Evolutionary conservation across 2,113 vertebrate genomes (phyloP), one percentile per base, ranked within the genome.

Genomic region (Calidris pugnax): DNA sequence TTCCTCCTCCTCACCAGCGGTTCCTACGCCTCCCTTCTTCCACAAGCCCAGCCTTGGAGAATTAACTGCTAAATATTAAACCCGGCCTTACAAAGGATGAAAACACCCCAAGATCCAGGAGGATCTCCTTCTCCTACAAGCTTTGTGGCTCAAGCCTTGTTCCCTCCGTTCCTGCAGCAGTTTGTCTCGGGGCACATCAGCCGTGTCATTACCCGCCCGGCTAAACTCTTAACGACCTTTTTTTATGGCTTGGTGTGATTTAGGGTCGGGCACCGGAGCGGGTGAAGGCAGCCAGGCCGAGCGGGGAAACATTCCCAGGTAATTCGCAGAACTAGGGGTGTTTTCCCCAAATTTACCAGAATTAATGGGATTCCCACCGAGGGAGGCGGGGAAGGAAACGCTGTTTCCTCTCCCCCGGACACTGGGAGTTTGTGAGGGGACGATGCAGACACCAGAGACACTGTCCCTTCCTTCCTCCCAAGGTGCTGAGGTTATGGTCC

Each of bases 181-280:
- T 41, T 24, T 71, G 26, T 69, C 80, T 48, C 2, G 0, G 45
- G 59, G 33, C 41, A 0, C 9, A 37, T 51, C 86, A 51, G 8
- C 57, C 16, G 21, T 24, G 72, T 14, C 53, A 11, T 26, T 4
- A 18, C 63, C 72, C 57, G 47, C 45, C 56, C 55, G 8, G 24
- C 16, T 19, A 8, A 7, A 41, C 22, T n/a, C 26, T 32, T 35
- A 74, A 53, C 47, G 2, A 24, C 12, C 30, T 55, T 35, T 76
- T 77, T 63, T 20, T 47, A 67, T 3, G 22, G 50, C 32, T 81
- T 63, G 3, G 1, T 7, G 6, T 24, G 45, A 64, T 56, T 69
- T 20, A 56, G 53, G 7, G 1, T 33, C 67, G 28, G 5, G 1
- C 10, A 12, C 22, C 5, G 4, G 1, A 73, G 67, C 0, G 6